Base-by-base conservation (phyloP, 2,797 vertebrate species). In the Ctenochaetus hawaiiensis region DNA sequence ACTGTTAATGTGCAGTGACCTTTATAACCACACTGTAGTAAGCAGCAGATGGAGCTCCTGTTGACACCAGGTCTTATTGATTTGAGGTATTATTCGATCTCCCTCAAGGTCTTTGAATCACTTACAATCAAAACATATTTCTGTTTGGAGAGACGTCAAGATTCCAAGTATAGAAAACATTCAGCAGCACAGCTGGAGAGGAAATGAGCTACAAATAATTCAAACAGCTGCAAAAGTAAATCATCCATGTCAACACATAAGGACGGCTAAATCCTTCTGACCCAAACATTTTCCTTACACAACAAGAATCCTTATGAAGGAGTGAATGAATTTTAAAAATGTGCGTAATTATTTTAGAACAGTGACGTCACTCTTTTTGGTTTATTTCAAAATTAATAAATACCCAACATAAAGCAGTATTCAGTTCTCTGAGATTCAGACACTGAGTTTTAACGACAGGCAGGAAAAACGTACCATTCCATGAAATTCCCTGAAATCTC, bases 171-270 rank as follows among this genome's bases (percentile, higher is more conserved):
- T 12, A 61, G 47, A 67, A 57, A 77, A 49, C 45, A 61, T 30
- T 57, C 52, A 26, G 51, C 30, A 11, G 14, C 79, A 75, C 87
- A 90, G 85, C 87, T 85, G 84, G 67, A 80, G 57, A 81, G 71
- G 34, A 83, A 86, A 70, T 71, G 69, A 77, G 81, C 52, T 65
- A 75, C 53, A 72, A 81, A 83, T 83, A 76, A 88, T 86, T 80
- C 49, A 85, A 89, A 79, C 78, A 83, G 80, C 83, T 89, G 83
- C 65, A 76, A 45, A 69, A 74, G 69, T 45, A 77, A 72, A 84
- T 87, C 48, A 62, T 66, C 37, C 16, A 13, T 59, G 45, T 67
- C 66, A 61, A 37, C 34, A 47, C 69, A 61, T 61, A 77, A 37
- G 51, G 48, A 44, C 53, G 56, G 56, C 26, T 58, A 54, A 63